A percentile compares a stretch with the other conserved stretches of the same genome.
Evolutionary conservation across 2,888 invertebrate genomes (phyloP).

Genomic region (Drosophila lutescens): DNA sequence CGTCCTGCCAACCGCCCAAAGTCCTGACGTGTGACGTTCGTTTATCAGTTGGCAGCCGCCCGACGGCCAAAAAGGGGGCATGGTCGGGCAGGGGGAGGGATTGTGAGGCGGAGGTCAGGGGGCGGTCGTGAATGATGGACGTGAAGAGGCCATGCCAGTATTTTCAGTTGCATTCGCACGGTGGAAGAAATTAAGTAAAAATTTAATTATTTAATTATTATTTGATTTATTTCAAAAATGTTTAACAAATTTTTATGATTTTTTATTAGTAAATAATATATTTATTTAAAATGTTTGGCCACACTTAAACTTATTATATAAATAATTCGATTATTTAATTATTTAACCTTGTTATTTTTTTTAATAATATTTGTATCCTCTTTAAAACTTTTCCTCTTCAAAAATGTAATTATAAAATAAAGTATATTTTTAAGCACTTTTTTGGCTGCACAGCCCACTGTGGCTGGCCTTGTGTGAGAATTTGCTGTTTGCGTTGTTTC

Average conservation of each 20-base stretch:
- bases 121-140: conserved; percentile 33
- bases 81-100: not conserved
- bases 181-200: not conserved
- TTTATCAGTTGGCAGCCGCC: conserved; percentile 68
- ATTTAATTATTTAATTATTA: no score
- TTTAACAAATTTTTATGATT: no score
- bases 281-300: no score
- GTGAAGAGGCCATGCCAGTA: conserved; percentile 4
- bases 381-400: not conserved
- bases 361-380: not conserved
- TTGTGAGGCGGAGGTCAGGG: not conserved
- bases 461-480: conserved; percentile 16
- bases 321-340: no score
- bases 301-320: no score
- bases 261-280: no score
- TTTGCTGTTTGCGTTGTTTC: conserved; percentile 41
- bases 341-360: no score
- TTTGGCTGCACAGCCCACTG: conserved; percentile 3
- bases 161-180: conserved; percentile 16
- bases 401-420: not conserved
- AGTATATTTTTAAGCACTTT: not conserved
- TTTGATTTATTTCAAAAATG: no score
- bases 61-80: conserved; percentile 16
- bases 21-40: conserved; percentile 75
- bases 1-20: conserved; percentile 37